phyloP scores from a whole-genome alignment of 2,113 vertebrate genomes.

The Ochotona curzoniae region DNA sequence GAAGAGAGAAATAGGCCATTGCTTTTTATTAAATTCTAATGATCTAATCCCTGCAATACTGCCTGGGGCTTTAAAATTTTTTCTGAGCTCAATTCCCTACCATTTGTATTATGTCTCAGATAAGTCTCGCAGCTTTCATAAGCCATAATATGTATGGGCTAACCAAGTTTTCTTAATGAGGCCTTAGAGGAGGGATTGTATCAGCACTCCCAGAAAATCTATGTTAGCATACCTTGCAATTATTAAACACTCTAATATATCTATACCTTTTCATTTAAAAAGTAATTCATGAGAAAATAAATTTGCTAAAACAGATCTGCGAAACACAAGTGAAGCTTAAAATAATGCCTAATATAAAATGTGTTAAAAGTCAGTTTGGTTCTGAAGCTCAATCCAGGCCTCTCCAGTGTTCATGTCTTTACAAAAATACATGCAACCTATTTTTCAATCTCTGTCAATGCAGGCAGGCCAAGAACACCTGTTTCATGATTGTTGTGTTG shows the following conservation, averaged over 20 bases:
- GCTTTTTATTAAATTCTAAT: slow-evolving; percentile 2
- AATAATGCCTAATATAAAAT: slow-evolving; percentile 76
- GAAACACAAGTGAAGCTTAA: slow-evolving; percentile 72
- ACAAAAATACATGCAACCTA: slow-evolving; percentile 51
- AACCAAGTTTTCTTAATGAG: slow-evolving; percentile 13
- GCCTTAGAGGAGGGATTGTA: background rate
- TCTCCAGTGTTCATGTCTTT: slow-evolving; percentile 49
- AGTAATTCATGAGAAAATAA: slow-evolving; percentile 3
- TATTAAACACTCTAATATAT: slow-evolving; percentile 1
- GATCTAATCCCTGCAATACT: background rate
- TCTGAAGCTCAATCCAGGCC: slow-evolving; percentile 26
- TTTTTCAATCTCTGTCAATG: slow-evolving; percentile 8
- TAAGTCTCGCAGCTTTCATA: background rate
- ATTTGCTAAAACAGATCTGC: slow-evolving; percentile 62
- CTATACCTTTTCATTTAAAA: slow-evolving; percentile 50
- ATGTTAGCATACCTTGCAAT: background rate
- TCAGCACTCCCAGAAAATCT: background rate
- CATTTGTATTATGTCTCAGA: background rate
- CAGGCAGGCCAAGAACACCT: background rate
- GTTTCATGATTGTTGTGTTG: background rate
- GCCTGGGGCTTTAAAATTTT: background rate
- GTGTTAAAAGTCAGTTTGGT: slow-evolving; percentile 64
- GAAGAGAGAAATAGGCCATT: background rate
- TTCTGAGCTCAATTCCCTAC: background rate
- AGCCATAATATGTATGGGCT: background rate